Base-by-base conservation (phyloP, 1,140 invertebrate genomes). In the Drosophila serrata region DNA sequence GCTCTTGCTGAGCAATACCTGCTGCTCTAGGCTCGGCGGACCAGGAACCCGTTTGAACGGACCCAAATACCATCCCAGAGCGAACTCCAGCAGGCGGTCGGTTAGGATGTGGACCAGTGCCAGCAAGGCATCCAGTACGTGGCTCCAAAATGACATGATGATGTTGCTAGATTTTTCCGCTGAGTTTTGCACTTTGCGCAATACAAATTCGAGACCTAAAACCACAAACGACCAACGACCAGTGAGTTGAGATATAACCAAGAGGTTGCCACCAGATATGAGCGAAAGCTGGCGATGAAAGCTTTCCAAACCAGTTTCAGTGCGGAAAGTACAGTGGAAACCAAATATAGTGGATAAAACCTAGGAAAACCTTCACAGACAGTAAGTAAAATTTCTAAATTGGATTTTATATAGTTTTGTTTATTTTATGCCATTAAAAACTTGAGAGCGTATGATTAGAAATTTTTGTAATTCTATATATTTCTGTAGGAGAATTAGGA, bases 1-100 rank as follows among this genome's bases (percentile, higher is more conserved):
- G 86, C 96, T 97, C 75, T 96, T 91, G 56, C 73, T 94, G 31
- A 96, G 92, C 15, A 93, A 81, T 75, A 95, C 94, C 51, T 94
- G 94, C 63, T 88, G 80, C 22, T 94, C 94, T 13, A 77, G 15
- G 13, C 69, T 79, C 15, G 94, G 92, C 17, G 94, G 93, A 24
- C 94, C 93, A 24, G 95, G 94, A 24, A 91, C 80, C 51, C 74
- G 60, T 17, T 78, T 80, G 6, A 75, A 72, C 3, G 77, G 67
- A 2, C 91, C 90, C 43, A 77, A 46, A 79, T 84, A 86, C 80
- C 82, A 92, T 33, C 81, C 88, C n/a, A 92, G 33, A 4, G 60
- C 33, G 31, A 91, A 70, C 56, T 93, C 90, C 60, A 93, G 46
- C 5, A 93, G 17, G 2, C 65, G 61, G 55, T 93, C 91, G 24